These are phyloP conservation scores for Gyps fulvus DNA, from an alignment of 2,113 vertebrate genomes.

Conservation along the genomic window DNA sequence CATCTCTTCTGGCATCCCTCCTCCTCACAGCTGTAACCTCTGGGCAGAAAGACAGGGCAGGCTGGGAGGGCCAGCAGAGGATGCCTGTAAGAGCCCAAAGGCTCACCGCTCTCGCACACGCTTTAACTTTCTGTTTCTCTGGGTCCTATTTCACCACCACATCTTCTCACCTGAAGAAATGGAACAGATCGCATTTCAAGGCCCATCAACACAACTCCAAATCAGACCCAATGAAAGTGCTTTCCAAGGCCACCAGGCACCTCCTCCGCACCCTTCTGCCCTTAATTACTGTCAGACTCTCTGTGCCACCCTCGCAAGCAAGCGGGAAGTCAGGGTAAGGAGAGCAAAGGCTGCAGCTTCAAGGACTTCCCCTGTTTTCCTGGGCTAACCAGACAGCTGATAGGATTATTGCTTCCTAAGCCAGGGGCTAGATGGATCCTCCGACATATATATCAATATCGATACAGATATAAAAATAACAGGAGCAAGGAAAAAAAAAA, in stretches of 20 bases:
- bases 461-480: background rate
- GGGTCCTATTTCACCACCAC: background rate
- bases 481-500: background rate
- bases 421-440: background rate
- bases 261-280: background rate
- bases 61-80: background rate
- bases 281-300: background rate
- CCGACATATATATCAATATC: background rate
- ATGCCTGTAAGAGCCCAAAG: background rate
- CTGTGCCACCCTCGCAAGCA: background rate
- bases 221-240: background rate
- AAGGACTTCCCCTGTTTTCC: background rate
- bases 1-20: too few relatives aligned
- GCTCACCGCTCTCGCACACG: rapidly evolving
- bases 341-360: background rate
- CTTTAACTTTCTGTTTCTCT: background rate
- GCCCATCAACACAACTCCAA: background rate
- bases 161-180: background rate
- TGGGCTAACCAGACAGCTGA: background rate
- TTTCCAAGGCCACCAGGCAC: background rate
- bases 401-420: background rate
- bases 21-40: background rate
- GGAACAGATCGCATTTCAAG: background rate
- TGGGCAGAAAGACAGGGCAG: background rate
- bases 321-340: background rate